phyloP scores from a whole-genome alignment of 2,797 vertebrate species.

The Prunella strophiata region DNA sequence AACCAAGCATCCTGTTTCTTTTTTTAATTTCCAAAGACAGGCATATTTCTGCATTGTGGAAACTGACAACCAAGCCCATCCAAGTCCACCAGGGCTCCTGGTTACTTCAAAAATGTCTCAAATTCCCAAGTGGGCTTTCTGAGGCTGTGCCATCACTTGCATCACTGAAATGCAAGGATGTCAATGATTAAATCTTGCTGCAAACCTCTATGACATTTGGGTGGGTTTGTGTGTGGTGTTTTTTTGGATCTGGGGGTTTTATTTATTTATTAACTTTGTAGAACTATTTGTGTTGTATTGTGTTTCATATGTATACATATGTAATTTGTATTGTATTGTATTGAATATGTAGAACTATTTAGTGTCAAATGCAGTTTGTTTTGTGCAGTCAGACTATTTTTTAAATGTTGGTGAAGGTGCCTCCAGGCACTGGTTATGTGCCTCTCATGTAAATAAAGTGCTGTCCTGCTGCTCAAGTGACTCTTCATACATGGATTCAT shows the following conservation, averaged over 20 bases:
- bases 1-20: neutral
- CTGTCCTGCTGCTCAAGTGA: neutral
- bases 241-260: rapidly evolving
- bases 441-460: neutral
- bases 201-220: neutral
- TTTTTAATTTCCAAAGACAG: neutral
- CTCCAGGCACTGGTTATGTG: neutral
- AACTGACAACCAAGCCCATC: neutral
- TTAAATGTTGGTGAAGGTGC: neutral
- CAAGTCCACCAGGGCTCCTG: neutral
- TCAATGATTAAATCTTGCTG: rapidly evolving
- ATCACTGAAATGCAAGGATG: neutral
- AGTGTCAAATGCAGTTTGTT: neutral
- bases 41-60: neutral
- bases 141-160: neutral
- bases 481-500: neutral
- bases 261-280: neutral
- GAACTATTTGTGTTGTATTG: neutral
- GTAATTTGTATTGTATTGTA: too few species aligned
- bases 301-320: neutral
- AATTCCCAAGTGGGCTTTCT: neutral
- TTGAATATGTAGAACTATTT: neutral
- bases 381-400: neutral
- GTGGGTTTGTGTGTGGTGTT: rapidly evolving
- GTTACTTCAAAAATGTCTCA: neutral